phyloP scores from a whole-genome alignment of 2,797 vertebrate genomes.

The Trachops cirrhosus region DNA sequence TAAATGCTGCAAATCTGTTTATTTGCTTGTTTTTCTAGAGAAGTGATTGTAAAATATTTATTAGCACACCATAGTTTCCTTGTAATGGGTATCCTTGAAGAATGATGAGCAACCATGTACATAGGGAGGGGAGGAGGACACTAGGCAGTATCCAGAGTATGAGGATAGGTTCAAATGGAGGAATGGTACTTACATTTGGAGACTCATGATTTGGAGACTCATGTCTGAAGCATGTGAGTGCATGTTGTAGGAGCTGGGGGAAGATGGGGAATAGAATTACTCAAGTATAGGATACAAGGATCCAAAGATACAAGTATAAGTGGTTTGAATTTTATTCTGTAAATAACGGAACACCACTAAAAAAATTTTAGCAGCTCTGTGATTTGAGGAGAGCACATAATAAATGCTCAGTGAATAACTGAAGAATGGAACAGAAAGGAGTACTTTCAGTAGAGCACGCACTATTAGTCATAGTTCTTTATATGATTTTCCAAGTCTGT shows the following conservation, averaged over 20 bases:
- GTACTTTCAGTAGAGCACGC: not conserved
- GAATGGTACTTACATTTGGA: not conserved
- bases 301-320: not conserved
- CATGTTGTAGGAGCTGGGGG: not conserved
- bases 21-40: not conserved
- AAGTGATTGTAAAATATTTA: not conserved
- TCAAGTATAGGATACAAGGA: not conserved
- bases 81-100: not conserved
- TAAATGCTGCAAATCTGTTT: not conserved
- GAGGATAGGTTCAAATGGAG: not conserved
- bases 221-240: not conserved
- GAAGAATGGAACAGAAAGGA: not conserved
- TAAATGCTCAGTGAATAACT: not conserved
- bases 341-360: not conserved
- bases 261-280: not conserved
- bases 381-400: not conserved
- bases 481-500: not conserved
- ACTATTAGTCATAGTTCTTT: not conserved
- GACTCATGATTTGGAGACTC: not conserved
- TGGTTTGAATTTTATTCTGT: not conserved
- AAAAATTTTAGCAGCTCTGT: not conserved
- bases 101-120: not conserved
- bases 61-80: not conserved
- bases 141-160: not conserved
- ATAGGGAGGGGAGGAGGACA: not conserved